Percentiles rank a stretch among this genome's conserved stretches.
Evolutionary conservation across 23 tunicate genomes (phyloP).

Genomic region (Diplosoma virens): DNA sequence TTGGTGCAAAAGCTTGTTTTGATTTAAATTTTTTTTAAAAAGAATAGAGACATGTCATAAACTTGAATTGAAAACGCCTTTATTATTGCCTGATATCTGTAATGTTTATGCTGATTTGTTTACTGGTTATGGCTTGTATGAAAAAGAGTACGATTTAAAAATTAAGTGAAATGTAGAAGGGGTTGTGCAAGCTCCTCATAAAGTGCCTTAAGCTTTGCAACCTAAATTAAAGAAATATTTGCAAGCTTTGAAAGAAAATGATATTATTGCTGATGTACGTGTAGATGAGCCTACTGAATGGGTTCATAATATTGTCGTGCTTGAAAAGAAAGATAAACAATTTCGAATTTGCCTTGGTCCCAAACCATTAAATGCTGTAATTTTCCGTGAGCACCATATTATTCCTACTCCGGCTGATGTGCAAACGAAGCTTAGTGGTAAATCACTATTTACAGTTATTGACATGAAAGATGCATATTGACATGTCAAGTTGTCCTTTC

Average conservation of each 20-base stretch:
- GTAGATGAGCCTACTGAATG: neutral
- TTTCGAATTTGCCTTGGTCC: constrained; percentile 22
- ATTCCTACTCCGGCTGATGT: constrained; percentile 30
- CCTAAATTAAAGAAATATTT: neutral
- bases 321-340: constrained; percentile 3
- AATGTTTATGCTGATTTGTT: constrained; percentile 5
- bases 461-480: neutral
- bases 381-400: constrained; percentile 4
- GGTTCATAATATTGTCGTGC: constrained; percentile 12
- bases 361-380: constrained; percentile 24
- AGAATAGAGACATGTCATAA: too few relatives aligned
- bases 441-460: neutral
- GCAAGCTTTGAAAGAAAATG: neutral
- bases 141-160: constrained; percentile 1
- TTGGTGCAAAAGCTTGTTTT: too few relatives aligned
- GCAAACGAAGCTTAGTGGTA: constrained; percentile 1
- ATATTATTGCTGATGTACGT: constrained; percentile 15
- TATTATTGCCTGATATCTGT: too few relatives aligned
- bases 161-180: neutral
- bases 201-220: constrained; percentile 3
- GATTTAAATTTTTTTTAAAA: too few relatives aligned
- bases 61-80: too few relatives aligned
- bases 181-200: neutral
- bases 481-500: neutral
- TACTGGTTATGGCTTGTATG: constrained; percentile 4